phyloP scores from a whole-genome alignment of 1,140 invertebrate species.

The Vollenhovia emeryi region DNA sequence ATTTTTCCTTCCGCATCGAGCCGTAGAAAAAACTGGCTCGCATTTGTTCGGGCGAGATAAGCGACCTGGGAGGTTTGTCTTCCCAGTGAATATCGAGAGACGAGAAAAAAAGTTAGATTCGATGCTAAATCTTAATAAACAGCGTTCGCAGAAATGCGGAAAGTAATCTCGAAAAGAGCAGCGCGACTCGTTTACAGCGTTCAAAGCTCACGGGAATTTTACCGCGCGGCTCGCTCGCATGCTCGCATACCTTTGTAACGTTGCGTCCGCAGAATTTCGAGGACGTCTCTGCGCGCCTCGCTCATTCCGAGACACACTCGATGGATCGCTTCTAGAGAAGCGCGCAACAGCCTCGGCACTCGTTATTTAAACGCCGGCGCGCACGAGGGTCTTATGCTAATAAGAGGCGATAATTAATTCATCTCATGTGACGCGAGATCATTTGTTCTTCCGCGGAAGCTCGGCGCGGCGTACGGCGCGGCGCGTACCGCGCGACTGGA shows the following conservation, averaged over 20 bases:
- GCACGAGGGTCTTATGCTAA: conserved; percentile 46
- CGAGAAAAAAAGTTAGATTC: not conserved
- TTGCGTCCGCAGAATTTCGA: conserved; percentile 15
- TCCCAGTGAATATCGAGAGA: not conserved
- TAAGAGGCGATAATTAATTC: conserved; percentile 44
- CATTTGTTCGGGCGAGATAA: not conserved
- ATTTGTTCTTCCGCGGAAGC: conserved; percentile 37
- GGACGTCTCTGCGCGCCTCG: not conserved
- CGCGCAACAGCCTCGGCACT: conserved; percentile 2
- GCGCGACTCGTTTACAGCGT: conserved; percentile 49
- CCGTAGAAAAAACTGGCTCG: not conserved
- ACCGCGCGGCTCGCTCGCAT: conserved; percentile 23
- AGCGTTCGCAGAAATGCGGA: not conserved
- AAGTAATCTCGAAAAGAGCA: conserved; percentile 21
- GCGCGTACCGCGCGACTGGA: not conserved
- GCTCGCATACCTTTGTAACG: not conserved
- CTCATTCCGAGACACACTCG: not conserved
- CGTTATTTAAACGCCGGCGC: conserved; percentile 37
- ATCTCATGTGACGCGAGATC: conserved; percentile 2
- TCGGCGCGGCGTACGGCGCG: not conserved
- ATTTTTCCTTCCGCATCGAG: not conserved
- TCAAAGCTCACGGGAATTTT: conserved; percentile 57
- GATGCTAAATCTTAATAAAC: conserved; percentile 6
- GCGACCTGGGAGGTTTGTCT: not conserved
- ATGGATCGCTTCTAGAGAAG: not conserved